Evolutionary conservation across 2,888 invertebrate genomes (phyloP).

Genomic region (Coelinius sp.): DNA sequence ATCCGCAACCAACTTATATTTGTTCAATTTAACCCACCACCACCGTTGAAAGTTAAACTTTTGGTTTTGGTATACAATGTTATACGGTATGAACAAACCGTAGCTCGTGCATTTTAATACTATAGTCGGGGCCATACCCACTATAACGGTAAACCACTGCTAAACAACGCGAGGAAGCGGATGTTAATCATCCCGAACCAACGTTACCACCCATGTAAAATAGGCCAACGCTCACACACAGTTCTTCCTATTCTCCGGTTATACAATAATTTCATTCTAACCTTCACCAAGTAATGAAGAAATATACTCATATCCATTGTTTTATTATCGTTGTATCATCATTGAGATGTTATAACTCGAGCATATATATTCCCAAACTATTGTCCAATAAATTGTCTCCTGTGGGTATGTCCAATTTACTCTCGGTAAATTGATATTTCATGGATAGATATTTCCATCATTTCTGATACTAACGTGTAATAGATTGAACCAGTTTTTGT

Average conservation of each 20-base stretch:
- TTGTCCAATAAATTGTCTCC: neutral
- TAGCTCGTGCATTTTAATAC: constrained; percentile 42
- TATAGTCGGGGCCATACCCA: constrained; percentile 28
- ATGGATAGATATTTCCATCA: neutral
- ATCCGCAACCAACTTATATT: neutral
- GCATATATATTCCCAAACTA: too few relatives aligned
- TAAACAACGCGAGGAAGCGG: constrained; percentile 43
- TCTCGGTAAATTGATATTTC: neutral
- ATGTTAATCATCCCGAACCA: constrained; percentile 52
- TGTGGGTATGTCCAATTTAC: neutral
- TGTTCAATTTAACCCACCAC: neutral
- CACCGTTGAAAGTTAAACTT: constrained; percentile 32
- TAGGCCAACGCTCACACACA: constrained; percentile 38
- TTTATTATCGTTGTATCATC: neutral
- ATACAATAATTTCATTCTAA: constrained; percentile 32
- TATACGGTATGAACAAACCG: constrained; percentile 26
- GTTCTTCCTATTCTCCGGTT: constrained; percentile 25
- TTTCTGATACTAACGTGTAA: neutral
- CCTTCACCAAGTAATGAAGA: constrained; percentile 22
- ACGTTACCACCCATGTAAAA: constrained; percentile 43
- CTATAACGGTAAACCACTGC: constrained; percentile 42
- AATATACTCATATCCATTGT: constrained; percentile 23
- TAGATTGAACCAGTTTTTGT: neutral
- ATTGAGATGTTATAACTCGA: too few relatives aligned
- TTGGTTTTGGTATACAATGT: constrained; percentile 30